A percentile compares a stretch with the other conserved stretches of the same genome.
Conservation (phyloP, 2,888 invertebrate species). For the Helleia helle region DNA sequence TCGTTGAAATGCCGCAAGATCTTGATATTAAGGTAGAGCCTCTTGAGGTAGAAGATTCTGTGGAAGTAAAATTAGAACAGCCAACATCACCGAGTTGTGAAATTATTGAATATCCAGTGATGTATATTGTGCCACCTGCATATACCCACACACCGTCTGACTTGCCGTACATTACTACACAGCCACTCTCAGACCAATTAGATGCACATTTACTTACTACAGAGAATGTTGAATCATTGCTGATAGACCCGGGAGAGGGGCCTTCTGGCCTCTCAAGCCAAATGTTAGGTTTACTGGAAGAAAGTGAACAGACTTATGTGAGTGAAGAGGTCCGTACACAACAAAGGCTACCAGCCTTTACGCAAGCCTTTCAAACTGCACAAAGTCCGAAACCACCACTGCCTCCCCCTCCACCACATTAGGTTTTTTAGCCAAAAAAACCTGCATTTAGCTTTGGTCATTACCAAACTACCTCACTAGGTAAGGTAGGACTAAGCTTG, state of each 20-base stretch:
- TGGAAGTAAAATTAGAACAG: slow-evolving; percentile 42
- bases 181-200: slow-evolving; percentile 30
- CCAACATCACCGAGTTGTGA: slow-evolving; percentile 40
- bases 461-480: slow-evolving; percentile 67
- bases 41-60: slow-evolving; percentile 50
- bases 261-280: slow-evolving; percentile 54
- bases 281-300: slow-evolving; percentile 45
- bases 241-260: slow-evolving; percentile 61
- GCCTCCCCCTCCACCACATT: slow-evolving; percentile 64
- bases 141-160: slow-evolving; percentile 43
- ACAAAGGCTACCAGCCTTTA: slow-evolving; percentile 61
- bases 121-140: slow-evolving; percentile 50
- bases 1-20: slow-evolving; percentile 53
- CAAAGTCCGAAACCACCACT: slow-evolving; percentile 57
- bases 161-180: slow-evolving; percentile 28
- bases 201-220: slow-evolving; percentile 46
- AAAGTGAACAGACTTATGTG: slow-evolving; percentile 29
- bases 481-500: slow-evolving; percentile 61
- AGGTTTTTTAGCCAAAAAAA: slow-evolving; percentile 32
- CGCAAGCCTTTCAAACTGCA: slow-evolving; percentile 63
- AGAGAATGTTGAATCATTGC: slow-evolving; percentile 41
- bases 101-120: slow-evolving; percentile 37
- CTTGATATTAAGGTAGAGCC: slow-evolving; percentile 53
- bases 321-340: slow-evolving; percentile 43
- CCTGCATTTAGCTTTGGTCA: slow-evolving; percentile 61